Base-by-base conservation (phyloP, 2,797 vertebrate species). In the Sibirionetta formosa region DNA sequence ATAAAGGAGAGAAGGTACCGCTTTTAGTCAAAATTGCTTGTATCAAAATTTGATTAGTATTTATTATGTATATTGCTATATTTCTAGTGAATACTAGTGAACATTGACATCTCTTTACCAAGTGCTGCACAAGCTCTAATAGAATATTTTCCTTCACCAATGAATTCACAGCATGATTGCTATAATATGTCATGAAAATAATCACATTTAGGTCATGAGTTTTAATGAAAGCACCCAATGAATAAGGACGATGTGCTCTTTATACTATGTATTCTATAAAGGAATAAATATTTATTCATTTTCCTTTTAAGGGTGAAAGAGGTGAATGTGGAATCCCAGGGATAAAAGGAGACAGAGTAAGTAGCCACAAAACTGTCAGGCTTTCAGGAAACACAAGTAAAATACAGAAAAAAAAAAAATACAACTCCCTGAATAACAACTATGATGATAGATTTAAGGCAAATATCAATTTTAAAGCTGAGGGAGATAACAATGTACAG, bases 291-390 rank as follows among this genome's bases (percentile, higher is more conserved):
- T 83, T 90, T 96, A 80, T 96, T 86, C 14, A 16, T 77, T 3
- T 92, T 85, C 31, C 70, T 94, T 90, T 76, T 60, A 82, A 99
- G 99, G 99, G 99, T 82, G 98, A 99, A 96, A 98, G 98, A 98
- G 99, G 99, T 29, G 98, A 99, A 93, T 99, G 99, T 92, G 99
- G 99, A 68, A 98, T 98, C 86, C 99, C 99, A 64, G 99, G 99
- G 96, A 98, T 98, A 94, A 99, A 99, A 99, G 99, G 99, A 97
- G 99, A 99, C 96, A 98, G 98, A 98, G 99, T 99, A 98, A 95
- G 98, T 93, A 95, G 27, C 31, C 27, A 68, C 23, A 42, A 82
- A 78, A 5, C 64, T 80, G 26, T 85, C 75, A 75, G 3, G 3
- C 57, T 85, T 90, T 65, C 57, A 73, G 54, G 44, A 91, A 93